These are phyloP conservation scores for Athene noctua DNA, from an alignment of 2,113 vertebrate species.

Conservation along the genomic window DNA sequence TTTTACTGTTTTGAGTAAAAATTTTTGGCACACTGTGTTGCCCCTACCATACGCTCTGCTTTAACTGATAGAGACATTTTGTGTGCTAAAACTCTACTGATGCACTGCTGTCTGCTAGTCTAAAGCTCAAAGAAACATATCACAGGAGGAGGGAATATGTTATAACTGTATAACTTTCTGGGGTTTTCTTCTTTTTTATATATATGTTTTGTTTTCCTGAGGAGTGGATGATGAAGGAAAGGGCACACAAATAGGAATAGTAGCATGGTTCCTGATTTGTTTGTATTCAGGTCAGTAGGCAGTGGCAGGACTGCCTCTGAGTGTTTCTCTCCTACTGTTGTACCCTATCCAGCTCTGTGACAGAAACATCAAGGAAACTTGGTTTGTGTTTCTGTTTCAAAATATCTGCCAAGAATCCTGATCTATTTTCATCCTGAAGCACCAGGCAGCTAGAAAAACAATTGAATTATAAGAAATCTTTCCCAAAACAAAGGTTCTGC, in stretches of 20 bases:
- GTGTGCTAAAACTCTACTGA: background rate
- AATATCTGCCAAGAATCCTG: background rate
- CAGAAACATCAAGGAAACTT: constrained; percentile 33
- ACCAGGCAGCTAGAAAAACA: background rate
- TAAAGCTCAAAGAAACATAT: constrained; percentile 31
- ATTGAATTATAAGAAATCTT: constrained; percentile 12
- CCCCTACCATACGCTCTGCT: background rate
- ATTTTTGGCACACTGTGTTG: background rate
- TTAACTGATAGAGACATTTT: constrained; percentile 46
- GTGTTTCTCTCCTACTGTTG: background rate
- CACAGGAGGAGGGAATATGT: background rate
- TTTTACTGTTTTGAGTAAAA: background rate
- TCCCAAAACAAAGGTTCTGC: background rate
- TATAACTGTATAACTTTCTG: background rate
- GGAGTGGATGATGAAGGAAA: background rate
- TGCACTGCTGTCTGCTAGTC: constrained; percentile 2
- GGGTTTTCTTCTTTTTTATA: background rate
- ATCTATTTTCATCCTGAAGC: constrained; percentile 39
- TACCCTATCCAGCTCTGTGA: background rate
- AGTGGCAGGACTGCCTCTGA: background rate
- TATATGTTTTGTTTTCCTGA: background rate
- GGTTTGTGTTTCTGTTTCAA: constrained; percentile 29
- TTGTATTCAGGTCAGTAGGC: constrained; percentile 27
- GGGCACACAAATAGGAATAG: background rate
- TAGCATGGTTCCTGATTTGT: background rate